A percentile compares a stretch with the other conserved stretches of the same genome.
Conservation (phyloP, 2,113 vertebrate genomes). For the Echinops telfairi region DNA sequence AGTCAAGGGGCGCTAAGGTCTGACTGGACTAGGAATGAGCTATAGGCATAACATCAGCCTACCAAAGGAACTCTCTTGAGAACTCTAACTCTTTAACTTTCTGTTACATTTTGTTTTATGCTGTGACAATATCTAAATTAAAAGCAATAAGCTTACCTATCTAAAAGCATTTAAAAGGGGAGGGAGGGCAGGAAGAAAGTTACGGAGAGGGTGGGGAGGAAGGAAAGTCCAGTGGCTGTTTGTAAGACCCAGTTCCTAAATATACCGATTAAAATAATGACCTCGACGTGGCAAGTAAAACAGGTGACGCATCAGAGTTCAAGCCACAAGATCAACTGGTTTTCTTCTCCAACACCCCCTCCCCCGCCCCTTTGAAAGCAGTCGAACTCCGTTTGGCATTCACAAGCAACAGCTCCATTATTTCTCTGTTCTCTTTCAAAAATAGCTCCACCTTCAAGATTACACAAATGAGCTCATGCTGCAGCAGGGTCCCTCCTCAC, state of each 20-base stretch:
- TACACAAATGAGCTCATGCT: constrained; percentile 72
- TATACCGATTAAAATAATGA: not conserved
- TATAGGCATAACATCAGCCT: constrained; percentile 20
- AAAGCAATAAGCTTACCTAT: not conserved
- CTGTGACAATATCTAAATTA: constrained; percentile 26
- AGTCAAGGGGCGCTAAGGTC: not conserved
- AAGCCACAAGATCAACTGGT: constrained; percentile 19
- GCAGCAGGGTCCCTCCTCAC: constrained; percentile 58
- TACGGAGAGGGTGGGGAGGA: not conserved
- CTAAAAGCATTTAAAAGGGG: not conserved
- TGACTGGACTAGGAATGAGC: not conserved
- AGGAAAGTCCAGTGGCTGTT: not conserved
- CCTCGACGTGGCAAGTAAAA: not conserved
- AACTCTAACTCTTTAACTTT: constrained; percentile 52
- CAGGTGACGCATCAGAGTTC: not conserved
- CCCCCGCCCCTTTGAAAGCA: constrained; percentile 13
- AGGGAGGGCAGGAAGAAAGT: not conserved
- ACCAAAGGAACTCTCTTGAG: not conserved
- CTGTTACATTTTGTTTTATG: not conserved
- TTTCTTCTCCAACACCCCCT: not conserved
- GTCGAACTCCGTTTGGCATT: constrained; percentile 45
- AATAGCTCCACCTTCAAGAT: constrained; percentile 81
- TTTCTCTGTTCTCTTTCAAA: constrained; percentile 79
- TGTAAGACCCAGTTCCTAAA: constrained; percentile 38
- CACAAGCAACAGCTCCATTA: constrained; percentile 57